Base-by-base conservation (phyloP, 1,140 invertebrate genomes). In the Microplitis mediator region DNA sequence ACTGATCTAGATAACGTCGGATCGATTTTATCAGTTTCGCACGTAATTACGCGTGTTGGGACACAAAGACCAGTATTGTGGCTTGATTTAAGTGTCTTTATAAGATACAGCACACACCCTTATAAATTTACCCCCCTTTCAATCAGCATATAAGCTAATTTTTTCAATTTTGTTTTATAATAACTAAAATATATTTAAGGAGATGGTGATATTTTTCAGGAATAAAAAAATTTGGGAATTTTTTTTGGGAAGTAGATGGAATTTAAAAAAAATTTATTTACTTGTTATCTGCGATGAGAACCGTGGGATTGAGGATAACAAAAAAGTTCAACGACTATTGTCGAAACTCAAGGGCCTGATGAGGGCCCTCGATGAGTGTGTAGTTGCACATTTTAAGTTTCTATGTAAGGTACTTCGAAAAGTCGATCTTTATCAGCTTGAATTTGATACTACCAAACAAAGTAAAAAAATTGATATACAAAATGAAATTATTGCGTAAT, bases 31-130 rank as follows among this genome's bases (percentile, higher is more conserved):
- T 87, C 85, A 86, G 79, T 86, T 87, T 86, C 77, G 78, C 82
- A 80, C 82, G 82, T 86, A 87, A 87, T 86, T 87, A 85, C 84
- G 82, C 82, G 82, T 85, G 84, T 86, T 85, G 82, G 79, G 79
- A 82, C 76, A 86, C 84, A 82, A 45, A 80, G 71, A 63, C 58
- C 58, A 54, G 76, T 75, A 80, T 79, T 76, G 79, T 77, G 76
- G 74, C 71, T 82, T 75, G 65, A 76, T 75, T 77, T 72, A 72
- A 80, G 76, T 76, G 75, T 75, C 75, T 74, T 72, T 62, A 4
- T 32, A 54, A 67, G 2, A 60, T n/a, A 13, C 32, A 3, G 4
- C 13, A 60, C 1, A 31, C 6, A 58, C 34, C 13, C 31, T 16
- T 16, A 54, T 8, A n/a, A 50, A 35, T 66, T 14, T 13, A 51